These are phyloP conservation scores for Numida meleagris DNA, from an alignment of 2,113 vertebrate genomes.

Conservation along the genomic window DNA sequence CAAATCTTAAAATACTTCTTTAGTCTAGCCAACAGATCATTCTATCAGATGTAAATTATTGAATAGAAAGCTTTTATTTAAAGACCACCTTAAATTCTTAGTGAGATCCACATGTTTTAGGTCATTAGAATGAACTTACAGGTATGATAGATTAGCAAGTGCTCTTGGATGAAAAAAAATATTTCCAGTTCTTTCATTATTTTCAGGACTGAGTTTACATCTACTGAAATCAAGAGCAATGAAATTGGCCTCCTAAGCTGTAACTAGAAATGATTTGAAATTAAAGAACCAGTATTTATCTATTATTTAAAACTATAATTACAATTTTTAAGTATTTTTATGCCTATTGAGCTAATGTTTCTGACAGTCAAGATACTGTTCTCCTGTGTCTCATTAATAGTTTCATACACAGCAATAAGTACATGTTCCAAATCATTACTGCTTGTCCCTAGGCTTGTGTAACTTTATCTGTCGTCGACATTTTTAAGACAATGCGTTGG, in stretches of 20 bases:
- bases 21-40: background rate
- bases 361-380: constrained; percentile 15
- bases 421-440: constrained; percentile 10
- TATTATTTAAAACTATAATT: constrained; percentile 38
- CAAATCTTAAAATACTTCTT: background rate
- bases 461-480: background rate
- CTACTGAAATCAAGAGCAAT: background rate
- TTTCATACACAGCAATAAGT: constrained; percentile 13
- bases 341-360: background rate
- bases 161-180: background rate
- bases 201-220: background rate
- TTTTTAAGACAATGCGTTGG: background rate
- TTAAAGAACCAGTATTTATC: constrained; percentile 28
- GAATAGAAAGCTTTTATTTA: background rate
- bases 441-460: constrained; percentile 2
- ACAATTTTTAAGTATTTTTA: constrained; percentile 1
- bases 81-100: background rate
- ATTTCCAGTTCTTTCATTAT: background rate
- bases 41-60: background rate
- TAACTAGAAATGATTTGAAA: background rate
- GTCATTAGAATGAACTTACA: background rate
- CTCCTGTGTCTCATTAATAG: background rate
- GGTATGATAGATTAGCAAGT: background rate
- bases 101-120: background rate
- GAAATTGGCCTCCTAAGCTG: background rate